Percentiles rank a stretch among this genome's conserved stretches.
These are phyloP conservation scores for Cephalopachus bancanus DNA, from an alignment of 2,797 vertebrate genomes.

Conservation along the genomic window DNA sequence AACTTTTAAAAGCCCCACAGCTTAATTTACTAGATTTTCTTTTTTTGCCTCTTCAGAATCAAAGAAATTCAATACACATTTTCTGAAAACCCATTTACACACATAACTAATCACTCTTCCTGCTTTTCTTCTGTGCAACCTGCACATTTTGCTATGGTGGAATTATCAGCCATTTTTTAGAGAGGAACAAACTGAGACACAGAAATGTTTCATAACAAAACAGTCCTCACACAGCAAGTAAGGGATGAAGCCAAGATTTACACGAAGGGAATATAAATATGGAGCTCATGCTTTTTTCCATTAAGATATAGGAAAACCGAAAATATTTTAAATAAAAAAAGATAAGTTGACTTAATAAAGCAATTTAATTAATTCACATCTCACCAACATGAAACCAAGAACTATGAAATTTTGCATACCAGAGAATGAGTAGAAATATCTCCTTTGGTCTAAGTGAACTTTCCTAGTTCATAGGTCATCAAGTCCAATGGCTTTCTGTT, in stretches of 20 bases:
- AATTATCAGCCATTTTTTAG: neutral
- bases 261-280: neutral
- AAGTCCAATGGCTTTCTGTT: neutral
- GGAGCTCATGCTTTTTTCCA: neutral
- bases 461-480: neutral
- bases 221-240: neutral
- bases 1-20: conserved; percentile 1
- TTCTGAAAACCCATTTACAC: conserved; percentile 21
- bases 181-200: neutral
- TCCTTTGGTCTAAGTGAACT: neutral
- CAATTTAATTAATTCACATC: neutral
- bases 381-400: neutral
- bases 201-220: neutral
- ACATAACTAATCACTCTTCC: neutral
- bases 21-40: conserved; percentile 50
- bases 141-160: neutral
- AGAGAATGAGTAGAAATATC: neutral
- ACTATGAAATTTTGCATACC: neutral
- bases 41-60: neutral
- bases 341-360: neutral
- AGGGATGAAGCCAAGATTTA: neutral
- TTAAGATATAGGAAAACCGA: neutral
- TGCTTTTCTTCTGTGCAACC: neutral
- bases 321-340: neutral
- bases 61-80: conserved; percentile 54